phyloP scores from a whole-genome alignment of 2,113 vertebrate genomes.

The Motacilla tschutschensis region DNA sequence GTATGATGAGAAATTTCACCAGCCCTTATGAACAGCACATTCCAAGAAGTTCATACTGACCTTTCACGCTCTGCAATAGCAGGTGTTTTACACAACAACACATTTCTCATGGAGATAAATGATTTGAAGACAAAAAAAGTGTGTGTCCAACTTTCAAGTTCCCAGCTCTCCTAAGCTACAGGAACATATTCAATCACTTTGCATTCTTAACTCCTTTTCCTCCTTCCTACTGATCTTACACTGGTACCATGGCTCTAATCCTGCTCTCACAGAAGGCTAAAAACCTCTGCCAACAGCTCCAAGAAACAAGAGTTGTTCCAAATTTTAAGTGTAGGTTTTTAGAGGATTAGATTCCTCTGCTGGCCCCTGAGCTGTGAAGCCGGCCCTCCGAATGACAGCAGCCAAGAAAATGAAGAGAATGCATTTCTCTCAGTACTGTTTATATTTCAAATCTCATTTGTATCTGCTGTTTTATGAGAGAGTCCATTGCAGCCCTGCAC shows the following conservation, averaged over 20 bases:
- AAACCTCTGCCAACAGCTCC: slow-evolving; percentile 16
- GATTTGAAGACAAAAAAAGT: background rate
- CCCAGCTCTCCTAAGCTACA: background rate
- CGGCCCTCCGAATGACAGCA: background rate
- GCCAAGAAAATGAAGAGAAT: slow-evolving; percentile 13
- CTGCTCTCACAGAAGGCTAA: background rate
- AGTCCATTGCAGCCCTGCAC: slow-evolving; percentile 22
- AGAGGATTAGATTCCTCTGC: slow-evolving; percentile 21
- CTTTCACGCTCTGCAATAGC: background rate
- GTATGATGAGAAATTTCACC: background rate
- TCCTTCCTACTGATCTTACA: background rate
- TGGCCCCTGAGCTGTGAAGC: slow-evolving; percentile 15
- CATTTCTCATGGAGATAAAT: background rate
- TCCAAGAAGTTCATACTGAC: background rate
- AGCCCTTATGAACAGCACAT: background rate
- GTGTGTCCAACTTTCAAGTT: background rate
- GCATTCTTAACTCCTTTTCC: background rate
- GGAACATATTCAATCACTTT: background rate
- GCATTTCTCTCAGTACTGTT: slow-evolving; percentile 18
- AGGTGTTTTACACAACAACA: background rate
- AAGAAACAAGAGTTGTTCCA: slow-evolving; percentile 31
- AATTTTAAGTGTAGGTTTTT: slow-evolving; percentile 22
- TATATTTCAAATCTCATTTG: slow-evolving; percentile 44
- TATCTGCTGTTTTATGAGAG: slow-evolving; percentile 12
- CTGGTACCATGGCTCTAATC: background rate